These are phyloP conservation scores for Vireo griseus DNA, from an alignment of 2,797 vertebrate species.

Conservation along the genomic window DNA sequence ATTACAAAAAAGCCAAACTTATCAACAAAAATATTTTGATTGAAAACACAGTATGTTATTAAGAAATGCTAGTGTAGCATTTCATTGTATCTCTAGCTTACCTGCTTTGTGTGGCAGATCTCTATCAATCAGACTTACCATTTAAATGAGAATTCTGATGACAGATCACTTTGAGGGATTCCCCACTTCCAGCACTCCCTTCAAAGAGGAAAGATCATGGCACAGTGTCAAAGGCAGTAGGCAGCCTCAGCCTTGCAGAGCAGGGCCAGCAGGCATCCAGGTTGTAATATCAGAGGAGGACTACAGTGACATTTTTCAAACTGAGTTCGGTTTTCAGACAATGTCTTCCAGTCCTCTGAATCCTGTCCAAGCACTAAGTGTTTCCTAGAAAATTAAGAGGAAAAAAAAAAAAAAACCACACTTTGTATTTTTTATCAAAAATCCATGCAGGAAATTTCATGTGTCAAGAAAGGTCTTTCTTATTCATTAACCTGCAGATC, in stretches of 20 bases:
- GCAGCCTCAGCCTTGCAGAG: background rate
- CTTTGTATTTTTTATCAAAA: background rate
- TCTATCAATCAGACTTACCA: background rate
- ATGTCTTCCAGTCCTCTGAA: background rate
- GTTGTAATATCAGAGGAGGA: background rate
- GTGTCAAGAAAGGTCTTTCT: background rate
- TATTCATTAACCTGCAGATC: background rate
- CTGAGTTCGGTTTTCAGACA: background rate
- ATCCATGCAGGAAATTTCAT: background rate
- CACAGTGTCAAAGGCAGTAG: background rate
- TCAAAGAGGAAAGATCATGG: background rate
- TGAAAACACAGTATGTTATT: background rate
- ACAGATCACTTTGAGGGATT: background rate
- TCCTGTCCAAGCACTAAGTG: background rate
- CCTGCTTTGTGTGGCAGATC: background rate
- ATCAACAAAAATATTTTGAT: constrained; percentile 32
- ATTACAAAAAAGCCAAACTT: constrained; percentile 46
- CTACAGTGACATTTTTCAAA: background rate
- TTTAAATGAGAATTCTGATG: background rate
- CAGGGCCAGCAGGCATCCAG: background rate
- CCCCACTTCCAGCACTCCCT: background rate
- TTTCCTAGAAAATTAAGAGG: background rate
- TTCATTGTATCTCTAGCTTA: background rate
- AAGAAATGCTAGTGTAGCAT: background rate
- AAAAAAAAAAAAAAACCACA: background rate